Evolutionary conservation across 2,113 vertebrate species (phyloP).

Genomic region (Willisornis vidua): DNA sequence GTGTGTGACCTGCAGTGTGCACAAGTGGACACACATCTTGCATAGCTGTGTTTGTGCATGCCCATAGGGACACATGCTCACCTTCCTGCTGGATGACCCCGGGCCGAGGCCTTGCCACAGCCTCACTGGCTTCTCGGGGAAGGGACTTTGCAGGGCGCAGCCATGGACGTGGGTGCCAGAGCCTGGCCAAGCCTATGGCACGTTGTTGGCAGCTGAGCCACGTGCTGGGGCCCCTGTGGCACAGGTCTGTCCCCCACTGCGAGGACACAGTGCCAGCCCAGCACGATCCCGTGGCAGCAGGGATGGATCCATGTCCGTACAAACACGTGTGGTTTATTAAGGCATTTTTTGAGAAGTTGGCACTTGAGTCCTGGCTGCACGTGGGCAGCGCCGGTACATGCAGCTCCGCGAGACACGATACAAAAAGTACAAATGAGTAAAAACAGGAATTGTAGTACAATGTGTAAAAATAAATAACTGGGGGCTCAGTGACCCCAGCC

Average conservation of each 20-base stretch:
- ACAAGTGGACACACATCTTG: fast-evolving
- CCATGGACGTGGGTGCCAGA: background rate
- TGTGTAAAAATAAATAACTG: conserved; percentile 64
- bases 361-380: conserved; percentile 63
- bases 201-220: fast-evolving
- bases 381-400: conserved; percentile 3
- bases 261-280: fast-evolving
- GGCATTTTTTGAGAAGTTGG: conserved; percentile 68
- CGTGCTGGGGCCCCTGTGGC: fast-evolving
- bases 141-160: no score
- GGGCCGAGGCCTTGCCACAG: background rate
- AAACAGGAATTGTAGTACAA: conserved; percentile 46
- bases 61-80: background rate
- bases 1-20: background rate
- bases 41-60: background rate
- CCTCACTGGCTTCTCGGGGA: background rate
- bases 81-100: background rate
- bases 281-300: fast-evolving
- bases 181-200: background rate
- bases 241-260: no score
- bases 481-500: background rate
- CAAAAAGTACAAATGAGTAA: conserved; percentile 60
- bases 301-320: background rate
- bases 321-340: conserved; percentile 73
- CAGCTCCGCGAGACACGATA: conserved; percentile 55